Base-by-base conservation (phyloP, 2,113 vertebrate genomes). In the Tachuris rubrigastra region DNA sequence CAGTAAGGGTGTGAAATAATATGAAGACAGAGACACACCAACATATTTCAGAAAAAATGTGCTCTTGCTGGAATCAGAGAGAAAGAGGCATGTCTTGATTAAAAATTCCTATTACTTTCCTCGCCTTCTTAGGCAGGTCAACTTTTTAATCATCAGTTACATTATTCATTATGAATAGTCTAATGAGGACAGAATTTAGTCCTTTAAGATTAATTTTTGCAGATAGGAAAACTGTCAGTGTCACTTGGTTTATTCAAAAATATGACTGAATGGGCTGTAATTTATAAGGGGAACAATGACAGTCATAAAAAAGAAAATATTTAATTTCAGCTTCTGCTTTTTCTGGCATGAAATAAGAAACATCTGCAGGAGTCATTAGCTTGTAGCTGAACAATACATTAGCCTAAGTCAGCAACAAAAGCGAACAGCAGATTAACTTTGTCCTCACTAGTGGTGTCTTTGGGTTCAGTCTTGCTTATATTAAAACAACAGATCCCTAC, bases 311-410 rank as follows among this genome's bases (percentile, higher is more conserved):
- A 97, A 93, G 69, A 97, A 97, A 95, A 86, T 85, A 93, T 91
- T 97, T 97, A 95, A 97, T 95, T 97, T 97, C 92, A 93, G 88
- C 66, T 97, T 69, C 42, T 93, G 66, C 88, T 94, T 96, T 96
- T 96, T n/a, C 87, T 96, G 91, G 73, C 72, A 92, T 53, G 67
- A 91, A 96, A 93, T 90, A 96, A 96, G 91, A 95, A 96, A 92
- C 92, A 89, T 97, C 87, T 90, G 85, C 72, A 97, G 66, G 47
- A 96, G 69, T 96, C 91, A 97, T 96, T 95, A 97, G 66, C 58
- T 96, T 31, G 20, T 55, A 63, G 28, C 49, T 95, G 75, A 96
- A 78, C 79, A 81, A 47, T 60, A 35, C 39, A 77, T 91, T 93
- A 90, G 75, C 85, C 81, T 96, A 94, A 89, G 65, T 59, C 52